phyloP scores from a whole-genome alignment of 2,888 invertebrate genomes.

The Apomyelois bistriatella region DNA sequence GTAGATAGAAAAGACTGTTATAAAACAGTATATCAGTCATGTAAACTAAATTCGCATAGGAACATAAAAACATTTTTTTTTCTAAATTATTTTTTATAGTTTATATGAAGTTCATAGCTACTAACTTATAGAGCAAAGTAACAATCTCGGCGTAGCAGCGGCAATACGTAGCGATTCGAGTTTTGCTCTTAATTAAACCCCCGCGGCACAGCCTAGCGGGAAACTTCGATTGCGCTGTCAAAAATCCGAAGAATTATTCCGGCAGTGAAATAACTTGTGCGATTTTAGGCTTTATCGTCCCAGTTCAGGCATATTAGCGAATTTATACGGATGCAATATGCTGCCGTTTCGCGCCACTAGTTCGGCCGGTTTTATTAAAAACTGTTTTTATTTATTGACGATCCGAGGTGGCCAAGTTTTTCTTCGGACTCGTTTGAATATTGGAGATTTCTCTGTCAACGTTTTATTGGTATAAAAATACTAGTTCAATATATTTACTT shows the following conservation, averaged over 20 bases:
- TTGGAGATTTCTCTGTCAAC: slow-evolving; percentile 3
- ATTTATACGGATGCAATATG: slow-evolving; percentile 76
- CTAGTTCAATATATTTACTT: neutral
- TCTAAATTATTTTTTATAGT: no score
- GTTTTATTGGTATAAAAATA: neutral
- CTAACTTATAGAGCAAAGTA: slow-evolving; percentile 30
- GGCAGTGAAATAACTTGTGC: slow-evolving; percentile 72
- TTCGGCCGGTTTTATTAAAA: slow-evolving; percentile 71
- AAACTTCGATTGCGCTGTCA: slow-evolving; percentile 80
- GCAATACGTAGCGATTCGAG: slow-evolving; percentile 57
- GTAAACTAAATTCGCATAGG: no score
- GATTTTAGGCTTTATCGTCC: slow-evolving; percentile 76
- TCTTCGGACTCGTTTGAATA: slow-evolving; percentile 34
- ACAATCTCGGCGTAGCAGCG: slow-evolving; percentile 29
- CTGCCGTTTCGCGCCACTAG: slow-evolving; percentile 47
- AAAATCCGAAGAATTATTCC: slow-evolving; percentile 79
- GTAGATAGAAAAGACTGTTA: no score
- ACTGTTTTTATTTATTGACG: slow-evolving; percentile 72
- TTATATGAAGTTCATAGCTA: no score
- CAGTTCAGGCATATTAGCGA: slow-evolving; percentile 76
- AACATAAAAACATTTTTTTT: no score
- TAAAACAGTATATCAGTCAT: no score
- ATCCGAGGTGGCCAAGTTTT: slow-evolving; percentile 48
- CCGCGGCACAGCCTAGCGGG: slow-evolving; percentile 61
- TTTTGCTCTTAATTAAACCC: slow-evolving; percentile 71